phyloP scores from a whole-genome alignment of 2,113 vertebrate species.

The Trogon surrucura region DNA sequence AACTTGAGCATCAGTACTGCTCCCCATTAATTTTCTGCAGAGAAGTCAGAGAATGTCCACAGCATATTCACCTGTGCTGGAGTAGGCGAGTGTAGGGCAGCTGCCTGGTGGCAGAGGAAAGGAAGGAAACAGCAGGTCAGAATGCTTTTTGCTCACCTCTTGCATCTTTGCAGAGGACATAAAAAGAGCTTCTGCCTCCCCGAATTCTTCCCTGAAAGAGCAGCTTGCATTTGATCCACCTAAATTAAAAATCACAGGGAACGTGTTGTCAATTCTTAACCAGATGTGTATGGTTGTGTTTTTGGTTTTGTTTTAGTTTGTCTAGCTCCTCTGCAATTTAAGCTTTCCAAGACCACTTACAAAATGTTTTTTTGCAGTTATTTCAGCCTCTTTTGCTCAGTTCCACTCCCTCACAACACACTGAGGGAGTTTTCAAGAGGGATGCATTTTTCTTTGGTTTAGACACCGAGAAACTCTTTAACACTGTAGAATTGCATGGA shows the following conservation, averaged over 20 bases:
- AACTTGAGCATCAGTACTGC: neutral
- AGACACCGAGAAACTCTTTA: neutral
- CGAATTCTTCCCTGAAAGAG: neutral
- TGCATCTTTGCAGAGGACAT: neutral
- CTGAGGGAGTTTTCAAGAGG: neutral
- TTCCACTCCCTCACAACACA: neutral
- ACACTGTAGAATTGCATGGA: neutral
- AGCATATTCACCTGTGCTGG: accelerated
- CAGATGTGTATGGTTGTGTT: neutral
- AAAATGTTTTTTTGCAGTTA: neutral
- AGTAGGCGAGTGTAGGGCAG: neutral
- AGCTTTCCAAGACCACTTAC: neutral
- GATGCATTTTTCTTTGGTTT: neutral
- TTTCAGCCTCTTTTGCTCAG: neutral
- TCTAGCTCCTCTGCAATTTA: neutral
- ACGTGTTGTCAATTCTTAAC: neutral
- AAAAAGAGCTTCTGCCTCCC: neutral
- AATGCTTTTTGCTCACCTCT: neutral
- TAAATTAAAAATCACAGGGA: neutral
- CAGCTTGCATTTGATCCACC: neutral
- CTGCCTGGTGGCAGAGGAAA: neutral
- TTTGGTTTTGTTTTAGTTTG: neutral
- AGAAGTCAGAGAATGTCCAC: neutral
- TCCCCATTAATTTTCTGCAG: neutral
- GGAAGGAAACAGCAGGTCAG: neutral